Base-by-base conservation (phyloP, 2,797 vertebrate species). In the Macrochelys suwanniensis region DNA sequence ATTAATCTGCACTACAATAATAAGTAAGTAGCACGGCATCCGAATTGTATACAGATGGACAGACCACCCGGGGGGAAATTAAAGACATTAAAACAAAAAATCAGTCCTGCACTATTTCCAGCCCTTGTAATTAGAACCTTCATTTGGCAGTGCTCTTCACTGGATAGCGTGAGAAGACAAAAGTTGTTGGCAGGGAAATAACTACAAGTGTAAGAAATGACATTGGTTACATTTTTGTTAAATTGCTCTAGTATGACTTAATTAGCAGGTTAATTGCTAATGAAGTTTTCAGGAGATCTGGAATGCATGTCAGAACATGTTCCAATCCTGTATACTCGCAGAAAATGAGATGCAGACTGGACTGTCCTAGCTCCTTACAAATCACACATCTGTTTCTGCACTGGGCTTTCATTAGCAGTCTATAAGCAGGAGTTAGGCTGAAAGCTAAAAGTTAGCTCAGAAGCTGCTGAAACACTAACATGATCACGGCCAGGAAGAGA, bases 251-350 rank as follows among this genome's bases (percentile, higher is more conserved):
- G 61, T 86, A 80, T 56, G 57, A 56, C 57, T 59, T 51, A 88
- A 91, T 53, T 95, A 59, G 84, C 5, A 50, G 51, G 54, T 51
- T 76, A 79, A 80, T 45, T 11, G 85, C 33, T 59, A 82, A 23
- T 19, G 51, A 93, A 87, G 49, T 87, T 84, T 92, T 61, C 65
- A 79, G 50, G 88, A 91, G 89, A 92, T 13, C 15, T 23, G 79
- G 15, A 42, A 51, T 76, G 37, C 23, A 45, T 12, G 11, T 76
- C 25, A 45, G 71, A 28, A 76, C 42, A 47, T 76, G 37, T 42
- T 76, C 42, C 25, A 25, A 25, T 47, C 37, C 25, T 76, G 23
- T 47, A 16, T 76, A 15, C 11, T 47, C 42, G 45, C 71, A 76
- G 71, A 47, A 76, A 47, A 47, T 76, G 45, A 47, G 26, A 26